phyloP scores from a whole-genome alignment of 2,113 vertebrate species.

The Lepus timidus region DNA sequence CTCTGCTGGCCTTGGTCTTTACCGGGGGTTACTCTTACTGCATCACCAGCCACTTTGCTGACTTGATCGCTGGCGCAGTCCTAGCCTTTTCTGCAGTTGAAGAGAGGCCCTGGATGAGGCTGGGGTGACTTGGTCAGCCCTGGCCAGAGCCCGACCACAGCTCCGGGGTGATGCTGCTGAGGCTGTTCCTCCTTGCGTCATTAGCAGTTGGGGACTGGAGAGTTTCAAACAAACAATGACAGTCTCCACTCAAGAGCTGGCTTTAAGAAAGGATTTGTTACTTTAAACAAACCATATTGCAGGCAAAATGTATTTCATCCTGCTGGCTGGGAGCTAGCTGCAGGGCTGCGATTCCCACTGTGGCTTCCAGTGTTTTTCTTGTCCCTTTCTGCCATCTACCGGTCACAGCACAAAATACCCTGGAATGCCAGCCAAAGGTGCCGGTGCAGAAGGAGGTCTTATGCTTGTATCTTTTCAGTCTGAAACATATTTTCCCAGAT shows the following conservation, averaged over 20 bases:
- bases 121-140: background rate
- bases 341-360: background rate
- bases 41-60: background rate
- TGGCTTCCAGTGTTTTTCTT: slow-evolving; percentile 77
- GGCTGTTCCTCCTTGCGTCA: accelerated
- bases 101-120: background rate
- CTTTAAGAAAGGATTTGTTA: background rate
- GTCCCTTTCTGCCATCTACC: slow-evolving; percentile 90
- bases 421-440: background rate
- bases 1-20: background rate
- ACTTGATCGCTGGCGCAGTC: background rate
- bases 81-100: background rate
- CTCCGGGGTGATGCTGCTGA: background rate
- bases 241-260: background rate
- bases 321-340: background rate
- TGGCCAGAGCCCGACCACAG: background rate
- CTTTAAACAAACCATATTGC: background rate
- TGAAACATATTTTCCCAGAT: background rate
- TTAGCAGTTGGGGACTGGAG: background rate
- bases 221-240: background rate
- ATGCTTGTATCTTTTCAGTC: background rate
- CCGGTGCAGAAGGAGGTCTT: background rate
- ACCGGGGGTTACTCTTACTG: background rate
- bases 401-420: slow-evolving; percentile 81
- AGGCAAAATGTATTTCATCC: background rate